Percentiles rank a stretch among this genome's conserved stretches.
These are phyloP conservation scores for Drepana falcataria DNA, from an alignment of 2,888 invertebrate genomes.

Conservation along the genomic window DNA sequence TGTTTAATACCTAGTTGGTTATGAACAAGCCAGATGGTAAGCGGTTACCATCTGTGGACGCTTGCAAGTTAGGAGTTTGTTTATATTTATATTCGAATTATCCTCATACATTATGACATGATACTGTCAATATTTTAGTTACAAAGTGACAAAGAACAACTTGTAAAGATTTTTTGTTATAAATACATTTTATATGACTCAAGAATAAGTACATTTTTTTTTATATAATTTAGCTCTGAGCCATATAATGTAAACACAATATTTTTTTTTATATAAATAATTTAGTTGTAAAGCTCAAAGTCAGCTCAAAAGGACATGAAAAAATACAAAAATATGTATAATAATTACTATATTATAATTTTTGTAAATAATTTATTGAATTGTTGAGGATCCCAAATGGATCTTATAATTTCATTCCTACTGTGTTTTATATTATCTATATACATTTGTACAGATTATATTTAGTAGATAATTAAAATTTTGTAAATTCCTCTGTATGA, in stretches of 20 bases:
- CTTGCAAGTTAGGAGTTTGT: too few species aligned
- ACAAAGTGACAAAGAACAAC: neutral
- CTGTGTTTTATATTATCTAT: constrained; percentile 44
- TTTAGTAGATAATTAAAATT: neutral
- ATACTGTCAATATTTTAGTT: neutral
- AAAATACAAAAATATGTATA: constrained; percentile 19
- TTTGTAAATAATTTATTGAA: constrained; percentile 56
- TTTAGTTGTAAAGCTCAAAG: constrained; percentile 75
- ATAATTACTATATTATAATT: constrained; percentile 19
- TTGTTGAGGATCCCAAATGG: constrained; percentile 26
- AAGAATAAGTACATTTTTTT: constrained; percentile 48
- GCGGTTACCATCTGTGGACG: too few species aligned
- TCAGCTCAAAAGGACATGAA: constrained; percentile 62
- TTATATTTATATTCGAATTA: too few species aligned
- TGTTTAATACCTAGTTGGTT: too few species aligned
- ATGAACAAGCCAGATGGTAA: too few species aligned
- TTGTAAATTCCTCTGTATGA: neutral
- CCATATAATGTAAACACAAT: constrained; percentile 29
- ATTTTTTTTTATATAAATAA: constrained; percentile 19
- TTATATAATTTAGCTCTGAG: constrained; percentile 22
- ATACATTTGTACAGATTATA: constrained; percentile 4
- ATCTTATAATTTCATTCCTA: constrained; percentile 59
- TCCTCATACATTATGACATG: neutral
- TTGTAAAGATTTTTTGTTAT: neutral
- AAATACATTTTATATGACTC: constrained; percentile 17